A percentile compares a stretch with the other conserved stretches of the same genome.
Conservation (phyloP, 92 coral and sea anemone species). For the Pocillopora grandis region DNA sequence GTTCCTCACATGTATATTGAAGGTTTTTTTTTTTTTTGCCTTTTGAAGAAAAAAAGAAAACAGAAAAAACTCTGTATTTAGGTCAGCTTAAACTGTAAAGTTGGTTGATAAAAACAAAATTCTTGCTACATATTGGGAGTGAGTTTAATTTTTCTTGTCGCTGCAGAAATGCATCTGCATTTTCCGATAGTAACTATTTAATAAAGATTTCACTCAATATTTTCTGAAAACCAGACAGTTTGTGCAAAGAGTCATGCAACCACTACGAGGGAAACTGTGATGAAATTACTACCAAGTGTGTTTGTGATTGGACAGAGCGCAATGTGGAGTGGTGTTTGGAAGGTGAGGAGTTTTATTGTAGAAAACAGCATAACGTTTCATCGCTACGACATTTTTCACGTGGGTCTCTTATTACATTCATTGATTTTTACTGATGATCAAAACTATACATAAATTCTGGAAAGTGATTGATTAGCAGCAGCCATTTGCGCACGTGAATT, state of each 20-base stretch:
- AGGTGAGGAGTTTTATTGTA: background rate
- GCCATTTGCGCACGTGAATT: background rate
- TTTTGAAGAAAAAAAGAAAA: no score
- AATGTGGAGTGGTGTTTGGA: conserved; percentile 19
- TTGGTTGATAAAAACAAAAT: background rate
- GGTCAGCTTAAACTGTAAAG: background rate
- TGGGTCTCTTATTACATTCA: background rate
- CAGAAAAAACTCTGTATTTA: background rate
- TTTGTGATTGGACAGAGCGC: conserved; percentile 24
- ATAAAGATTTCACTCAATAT: background rate
- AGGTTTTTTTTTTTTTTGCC: background rate
- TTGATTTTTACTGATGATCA: background rate
- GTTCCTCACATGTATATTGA: background rate
- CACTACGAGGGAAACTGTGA: conserved; percentile 18
- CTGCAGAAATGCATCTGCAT: no score
- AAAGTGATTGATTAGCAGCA: background rate
- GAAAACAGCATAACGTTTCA: no score
- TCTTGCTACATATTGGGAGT: no score
- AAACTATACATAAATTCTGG: background rate
- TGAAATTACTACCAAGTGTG: conserved; percentile 23
- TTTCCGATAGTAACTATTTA: no score
- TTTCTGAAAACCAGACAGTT: background rate
- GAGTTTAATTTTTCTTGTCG: no score
- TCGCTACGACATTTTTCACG: background rate
- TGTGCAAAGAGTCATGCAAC: background rate